Evolutionary conservation across 2,113 vertebrate genomes (phyloP).

Genomic region (Coptodon bakossiorum): DNA sequence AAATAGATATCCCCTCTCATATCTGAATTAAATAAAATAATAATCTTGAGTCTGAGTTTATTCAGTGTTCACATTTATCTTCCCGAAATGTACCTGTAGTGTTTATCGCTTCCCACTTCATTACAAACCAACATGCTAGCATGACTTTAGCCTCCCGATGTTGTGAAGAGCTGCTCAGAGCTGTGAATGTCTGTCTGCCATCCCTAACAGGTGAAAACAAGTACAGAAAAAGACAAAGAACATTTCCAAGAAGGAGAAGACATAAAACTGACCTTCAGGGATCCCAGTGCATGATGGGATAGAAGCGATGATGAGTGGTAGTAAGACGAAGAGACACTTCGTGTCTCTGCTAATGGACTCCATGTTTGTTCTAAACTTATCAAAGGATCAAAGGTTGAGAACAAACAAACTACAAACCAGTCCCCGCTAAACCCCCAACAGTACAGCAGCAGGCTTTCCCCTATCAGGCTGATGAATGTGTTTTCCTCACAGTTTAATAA

Average conservation of each 20-base stretch:
- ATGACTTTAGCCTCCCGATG: neutral
- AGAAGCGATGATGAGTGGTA: conserved; percentile 6
- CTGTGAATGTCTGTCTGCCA: neutral
- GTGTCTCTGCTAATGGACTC: conserved; percentile 25
- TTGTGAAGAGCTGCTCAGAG: neutral
- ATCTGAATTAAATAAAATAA: neutral
- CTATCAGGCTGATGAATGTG: neutral
- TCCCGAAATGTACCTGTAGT: neutral
- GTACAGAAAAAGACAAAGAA: neutral
- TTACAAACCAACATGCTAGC: neutral
- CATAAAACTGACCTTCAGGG: conserved; percentile 54
- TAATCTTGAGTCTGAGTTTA: neutral
- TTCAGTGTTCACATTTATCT: neutral
- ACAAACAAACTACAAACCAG: neutral
- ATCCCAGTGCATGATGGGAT: conserved; percentile 58
- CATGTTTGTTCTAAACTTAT: conserved; percentile 56
- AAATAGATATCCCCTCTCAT: neutral
- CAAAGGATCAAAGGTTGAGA: conserved; percentile 33
- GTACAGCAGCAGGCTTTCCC: neutral
- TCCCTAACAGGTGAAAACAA: neutral
- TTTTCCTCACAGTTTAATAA: neutral
- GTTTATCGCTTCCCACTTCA: neutral
- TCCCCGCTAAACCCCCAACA: neutral
- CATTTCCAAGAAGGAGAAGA: neutral
- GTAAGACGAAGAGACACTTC: conserved; percentile 19